Evolutionary conservation across 2,797 vertebrate species (phyloP).

Genomic region (Epinephelus awoara): DNA sequence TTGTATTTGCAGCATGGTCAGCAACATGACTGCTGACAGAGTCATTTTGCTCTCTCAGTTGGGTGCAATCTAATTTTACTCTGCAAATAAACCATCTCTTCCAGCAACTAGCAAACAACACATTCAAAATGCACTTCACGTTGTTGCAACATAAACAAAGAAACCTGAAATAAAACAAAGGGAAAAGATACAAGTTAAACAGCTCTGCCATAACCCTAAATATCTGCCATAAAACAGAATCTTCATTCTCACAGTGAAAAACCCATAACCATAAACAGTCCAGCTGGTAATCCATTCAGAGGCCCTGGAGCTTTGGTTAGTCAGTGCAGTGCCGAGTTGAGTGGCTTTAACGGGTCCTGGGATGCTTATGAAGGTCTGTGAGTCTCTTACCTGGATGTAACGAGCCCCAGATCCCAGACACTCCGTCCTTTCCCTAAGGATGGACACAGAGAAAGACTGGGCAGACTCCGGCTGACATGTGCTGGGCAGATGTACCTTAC

Average conservation of each 20-base stretch:
- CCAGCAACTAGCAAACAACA: conserved; percentile 41
- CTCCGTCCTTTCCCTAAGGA: conserved; percentile 41
- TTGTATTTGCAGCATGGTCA: conserved; percentile 31
- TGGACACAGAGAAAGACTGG: background rate
- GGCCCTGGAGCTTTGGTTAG: conserved; percentile 52
- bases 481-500: conserved; percentile 63
- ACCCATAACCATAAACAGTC: conserved; percentile 70
- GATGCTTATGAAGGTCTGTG: conserved; percentile 62
- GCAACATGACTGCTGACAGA: conserved; percentile 27
- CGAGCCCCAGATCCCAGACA: conserved; percentile 53
- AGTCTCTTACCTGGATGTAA: conserved; percentile 73
- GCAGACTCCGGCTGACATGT: conserved; percentile 60
- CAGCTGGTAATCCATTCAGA: conserved; percentile 78
- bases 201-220: conserved; percentile 45
- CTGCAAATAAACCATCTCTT: conserved; percentile 47
- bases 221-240: conserved; percentile 56
- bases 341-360: conserved; percentile 71
- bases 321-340: conserved; percentile 60
- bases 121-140: conserved; percentile 37
- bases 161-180: conserved; percentile 50
- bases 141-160: conserved; percentile 48
- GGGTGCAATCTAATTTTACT: conserved; percentile 40
- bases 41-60: conserved; percentile 28
- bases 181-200: conserved; percentile 47
- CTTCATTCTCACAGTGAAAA: conserved; percentile 65